Evolutionary conservation across 2,113 vertebrate species (phyloP).

Genomic region (Setophaga coronata): DNA sequence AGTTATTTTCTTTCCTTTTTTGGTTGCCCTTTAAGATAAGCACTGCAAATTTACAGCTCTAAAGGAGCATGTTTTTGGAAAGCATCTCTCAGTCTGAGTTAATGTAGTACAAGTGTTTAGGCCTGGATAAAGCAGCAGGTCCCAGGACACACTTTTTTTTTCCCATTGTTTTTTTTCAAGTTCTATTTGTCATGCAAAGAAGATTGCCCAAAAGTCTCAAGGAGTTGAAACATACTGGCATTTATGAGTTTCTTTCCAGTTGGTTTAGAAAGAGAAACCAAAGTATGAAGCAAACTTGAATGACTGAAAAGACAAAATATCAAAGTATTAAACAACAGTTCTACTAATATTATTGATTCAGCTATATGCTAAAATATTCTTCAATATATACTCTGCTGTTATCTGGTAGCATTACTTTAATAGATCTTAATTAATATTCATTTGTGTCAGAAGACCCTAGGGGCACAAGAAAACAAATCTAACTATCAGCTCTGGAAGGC

Average conservation of each 20-base stretch:
- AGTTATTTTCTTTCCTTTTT: conserved; percentile 58
- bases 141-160: background rate
- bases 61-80: background rate
- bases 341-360: background rate
- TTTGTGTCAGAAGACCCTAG: conserved; percentile 60
- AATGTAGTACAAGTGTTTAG: background rate
- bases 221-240: background rate
- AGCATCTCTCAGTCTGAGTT: background rate
- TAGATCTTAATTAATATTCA: background rate
- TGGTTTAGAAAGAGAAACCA: background rate
- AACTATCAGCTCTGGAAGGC: conserved; percentile 92
- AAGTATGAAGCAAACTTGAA: background rate
- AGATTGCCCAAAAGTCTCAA: background rate
- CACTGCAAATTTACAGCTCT: background rate
- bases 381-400: background rate
- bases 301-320: background rate
- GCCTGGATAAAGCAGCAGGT: background rate
- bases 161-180: background rate
- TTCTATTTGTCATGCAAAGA: background rate
- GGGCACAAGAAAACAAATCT: conserved; percentile 71
- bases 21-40: background rate
- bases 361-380: background rate
- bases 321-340: background rate
- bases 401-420: background rate
- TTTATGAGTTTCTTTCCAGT: background rate